Base-by-base conservation (phyloP, 2,888 invertebrate genomes). In the Scaptomyza reducta region DNA sequence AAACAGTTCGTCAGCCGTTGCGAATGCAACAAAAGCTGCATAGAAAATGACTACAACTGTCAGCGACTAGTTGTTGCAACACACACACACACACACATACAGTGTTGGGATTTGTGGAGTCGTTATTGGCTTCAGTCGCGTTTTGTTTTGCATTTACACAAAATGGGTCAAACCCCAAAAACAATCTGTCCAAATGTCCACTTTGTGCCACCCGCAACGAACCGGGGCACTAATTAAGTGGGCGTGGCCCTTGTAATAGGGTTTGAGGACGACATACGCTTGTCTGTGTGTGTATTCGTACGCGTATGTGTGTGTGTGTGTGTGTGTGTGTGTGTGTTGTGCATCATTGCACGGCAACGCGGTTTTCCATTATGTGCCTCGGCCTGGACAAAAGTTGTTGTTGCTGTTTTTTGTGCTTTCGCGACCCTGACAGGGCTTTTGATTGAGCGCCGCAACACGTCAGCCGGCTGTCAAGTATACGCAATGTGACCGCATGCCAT, bases 141-240 rank as follows among this genome's bases (percentile, higher is more conserved):
- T 68, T 73, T 87, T 82, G 85, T 85, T 84, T 85, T 81, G 77
- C 85, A 85, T 87, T 87, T 56, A 56, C 82, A 68, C 64, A 82
- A 87, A 87, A 82, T 82, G 70, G 82, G 82, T 87, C 82, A 83
- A 87, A 85, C 88, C 88, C 86, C 82, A 87, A 83, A 83, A 85
- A 83, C 82, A 83, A 83, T 83, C 29, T 44, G 22, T 13, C 38
- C 68, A 14, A 22, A 22, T 3, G 22, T 22, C 22, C 13, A 0
- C 44, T 25, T 33, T 13, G 16, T 22, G 22, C 5, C 22, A 3
- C 22, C 49, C 64, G 67, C 87, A 84, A 84, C 78, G 78, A 84
- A 85, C 47, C 45, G 71, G 86, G 74, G 49, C 86, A 74, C 82
- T 83, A 83, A 87, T 83, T 83, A 83, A 83, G 82, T 87, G 82